phyloP scores from a whole-genome alignment of 2,113 vertebrate genomes.

The Lampris megalopsis region DNA sequence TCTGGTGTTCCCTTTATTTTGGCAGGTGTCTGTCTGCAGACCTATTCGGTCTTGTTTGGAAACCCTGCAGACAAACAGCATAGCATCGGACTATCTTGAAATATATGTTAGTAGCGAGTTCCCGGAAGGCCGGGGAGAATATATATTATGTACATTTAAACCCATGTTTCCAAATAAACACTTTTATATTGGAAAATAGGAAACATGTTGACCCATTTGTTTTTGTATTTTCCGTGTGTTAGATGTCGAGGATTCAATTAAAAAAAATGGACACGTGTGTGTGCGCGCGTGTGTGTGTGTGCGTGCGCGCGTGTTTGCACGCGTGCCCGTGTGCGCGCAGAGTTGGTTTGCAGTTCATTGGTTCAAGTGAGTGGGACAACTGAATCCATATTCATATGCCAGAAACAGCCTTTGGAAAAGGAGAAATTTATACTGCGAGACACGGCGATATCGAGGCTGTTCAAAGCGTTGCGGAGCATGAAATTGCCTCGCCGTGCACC shows the following conservation, averaged over 20 bases:
- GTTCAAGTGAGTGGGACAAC: slow-evolving; percentile 61
- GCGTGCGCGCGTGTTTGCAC: slow-evolving; percentile 12
- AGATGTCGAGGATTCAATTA: slow-evolving; percentile 31
- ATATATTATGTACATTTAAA: slow-evolving; percentile 62
- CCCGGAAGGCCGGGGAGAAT: neutral
- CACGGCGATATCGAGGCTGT: slow-evolving; percentile 50
- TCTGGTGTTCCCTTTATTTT: neutral
- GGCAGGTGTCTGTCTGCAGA: neutral
- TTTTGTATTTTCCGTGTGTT: neutral
- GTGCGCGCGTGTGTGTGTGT: slow-evolving; percentile 10
- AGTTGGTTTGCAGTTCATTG: slow-evolving; percentile 49
- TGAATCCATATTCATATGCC: slow-evolving; percentile 57
- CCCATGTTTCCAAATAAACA: slow-evolving; percentile 76
- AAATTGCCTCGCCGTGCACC: slow-evolving; percentile 48
- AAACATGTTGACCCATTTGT: slow-evolving; percentile 18
- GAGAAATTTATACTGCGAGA: slow-evolving; percentile 43
- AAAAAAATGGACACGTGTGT: slow-evolving; percentile 6
- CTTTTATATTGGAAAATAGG: slow-evolving; percentile 66
- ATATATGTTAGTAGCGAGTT: neutral
- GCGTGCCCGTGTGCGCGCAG: neutral
- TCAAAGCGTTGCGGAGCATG: slow-evolving; percentile 69
- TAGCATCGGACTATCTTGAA: slow-evolving; percentile 17
- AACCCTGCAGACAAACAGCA: neutral
- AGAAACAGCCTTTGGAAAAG: slow-evolving; percentile 13
- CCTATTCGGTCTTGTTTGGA: too few relatives aligned